Base-by-base conservation (phyloP, 2,113 vertebrate species). In the Pachycephala philippinensis region DNA sequence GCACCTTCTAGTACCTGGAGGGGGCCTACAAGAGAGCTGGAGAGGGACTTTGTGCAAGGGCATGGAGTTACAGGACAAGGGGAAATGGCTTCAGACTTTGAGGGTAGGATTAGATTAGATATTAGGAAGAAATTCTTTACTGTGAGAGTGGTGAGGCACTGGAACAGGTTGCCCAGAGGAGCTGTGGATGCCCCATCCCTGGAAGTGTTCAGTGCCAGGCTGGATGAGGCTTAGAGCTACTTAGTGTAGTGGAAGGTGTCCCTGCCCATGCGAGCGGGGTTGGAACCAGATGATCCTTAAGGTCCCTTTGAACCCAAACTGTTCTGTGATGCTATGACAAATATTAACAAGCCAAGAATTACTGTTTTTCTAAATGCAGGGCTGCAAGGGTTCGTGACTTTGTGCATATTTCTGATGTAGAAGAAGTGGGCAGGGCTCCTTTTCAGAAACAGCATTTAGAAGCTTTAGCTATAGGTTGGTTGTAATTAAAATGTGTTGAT, bases 241-340 rank as follows among this genome's bases (percentile, higher is more conserved):
- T 21, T 52, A 30, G 20, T 53, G n/a, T n/a, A 39, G 16, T n/a
- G 45, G 27, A 82, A 18, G 35, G 9, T 60, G 44, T 76, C 44
- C 19, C 15, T 59, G 9, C 13, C 20, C 39, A 7, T 26, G 37
- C 23, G 11, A 4, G 15, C 0, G 0, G n/a, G 13, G 3, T 18
- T 75, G 69, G 21, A 75, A 53, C 45, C 7, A 44, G 23, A 8
- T 50, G 23, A 39, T 37, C 28, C 52, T 44, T 28, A 24, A 45
- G 20, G 9, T 59, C 20, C 10, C 16, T 68, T 68, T 20, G 28
- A 45, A 60, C 11, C 23, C 69, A 68, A 5, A 68, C 20, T 45
- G 11, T n/a, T 71, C 26, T 56, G 4, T 21, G 35, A 42, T 66
- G 19, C 23, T 39, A 3, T 59, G 39, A 53, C 13, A 66, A 53